These are phyloP conservation scores for Eumerus sabulonum DNA, from an alignment of 2,888 invertebrate genomes.

Conservation along the genomic window DNA sequence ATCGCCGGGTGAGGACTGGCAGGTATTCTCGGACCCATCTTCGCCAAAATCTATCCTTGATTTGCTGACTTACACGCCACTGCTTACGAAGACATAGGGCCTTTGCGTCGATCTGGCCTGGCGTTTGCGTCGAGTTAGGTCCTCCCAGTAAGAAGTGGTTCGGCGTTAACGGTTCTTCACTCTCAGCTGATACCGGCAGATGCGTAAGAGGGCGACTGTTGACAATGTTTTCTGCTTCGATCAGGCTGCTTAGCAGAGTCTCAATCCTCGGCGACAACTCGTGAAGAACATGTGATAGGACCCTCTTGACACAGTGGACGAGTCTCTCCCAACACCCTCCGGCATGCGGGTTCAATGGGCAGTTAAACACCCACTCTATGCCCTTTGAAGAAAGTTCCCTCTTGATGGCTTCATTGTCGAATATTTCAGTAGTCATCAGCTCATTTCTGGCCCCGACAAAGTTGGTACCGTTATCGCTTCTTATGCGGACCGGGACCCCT, in stretches of 20 bases:
- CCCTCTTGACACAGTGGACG: conserved; percentile 13
- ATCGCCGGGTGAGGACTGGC: conserved; percentile 7
- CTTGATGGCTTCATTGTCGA: conserved; percentile 2
- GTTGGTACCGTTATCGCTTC: conserved; percentile 56
- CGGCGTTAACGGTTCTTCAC: conserved; percentile 6
- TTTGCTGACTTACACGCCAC: conserved; percentile 24
- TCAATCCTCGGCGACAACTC: neutral
- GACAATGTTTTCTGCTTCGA: conserved; percentile 11
- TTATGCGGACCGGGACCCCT: conserved; percentile 41
- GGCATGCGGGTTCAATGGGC: conserved; percentile 22
- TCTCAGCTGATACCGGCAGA: neutral
- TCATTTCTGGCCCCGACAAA: conserved; percentile 47
- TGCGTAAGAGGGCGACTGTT: too few relatives aligned
- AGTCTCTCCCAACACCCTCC: conserved; percentile 34
- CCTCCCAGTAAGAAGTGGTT: conserved; percentile 13
- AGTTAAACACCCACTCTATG: conserved; percentile 31
- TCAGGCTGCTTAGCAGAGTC: neutral
- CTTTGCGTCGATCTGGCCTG: neutral
- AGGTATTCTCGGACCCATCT: conserved; percentile 28
- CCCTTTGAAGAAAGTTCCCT: neutral
- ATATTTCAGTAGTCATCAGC: neutral
- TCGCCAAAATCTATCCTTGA: conserved; percentile 27
- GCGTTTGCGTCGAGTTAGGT: conserved; percentile 9
- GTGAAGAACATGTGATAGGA: neutral
- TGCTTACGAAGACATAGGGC: conserved; percentile 28